These are phyloP conservation scores for Actinostola sp. DNA, from an alignment of 92 coral and sea anemone species.

Conservation along the genomic window DNA sequence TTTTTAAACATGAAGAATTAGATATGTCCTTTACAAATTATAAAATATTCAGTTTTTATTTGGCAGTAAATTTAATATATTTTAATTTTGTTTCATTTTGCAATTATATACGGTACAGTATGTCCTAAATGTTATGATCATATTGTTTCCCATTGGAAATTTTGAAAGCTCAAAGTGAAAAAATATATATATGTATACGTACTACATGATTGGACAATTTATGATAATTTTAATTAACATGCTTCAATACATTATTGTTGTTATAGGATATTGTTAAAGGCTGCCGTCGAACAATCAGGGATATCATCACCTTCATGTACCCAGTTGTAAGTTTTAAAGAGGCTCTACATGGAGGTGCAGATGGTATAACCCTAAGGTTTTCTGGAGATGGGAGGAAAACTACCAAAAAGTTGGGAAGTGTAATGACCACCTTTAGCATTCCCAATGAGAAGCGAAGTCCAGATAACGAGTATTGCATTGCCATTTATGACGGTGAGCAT, in stretches of 20 bases:
- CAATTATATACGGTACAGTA: no score
- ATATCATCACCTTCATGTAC: background rate
- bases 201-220: background rate
- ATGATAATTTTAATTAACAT: background rate
- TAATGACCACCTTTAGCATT: slow-evolving; percentile 14
- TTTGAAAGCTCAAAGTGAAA: background rate
- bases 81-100: no score
- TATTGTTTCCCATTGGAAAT: no score
- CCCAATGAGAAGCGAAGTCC: slow-evolving; percentile 23
- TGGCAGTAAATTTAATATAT: no score
- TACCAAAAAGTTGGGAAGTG: slow-evolving; percentile 14
- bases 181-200: no score
- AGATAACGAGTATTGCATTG: slow-evolving; percentile 26
- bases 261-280: background rate
- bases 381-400: slow-evolving; percentile 25
- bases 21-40: no score
- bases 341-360: background rate
- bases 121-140: no score
- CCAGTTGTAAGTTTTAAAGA: background rate
- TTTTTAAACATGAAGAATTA: no score
- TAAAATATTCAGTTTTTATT: no score
- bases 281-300: background rate
- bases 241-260: background rate
- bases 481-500: slow-evolving; percentile 35
- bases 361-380: slow-evolving; percentile 4